Percentiles rank a stretch among this genome's conserved stretches.
Conservation (phyloP, 2,888 invertebrate genomes). For the Kryphioiulus occultus region DNA sequence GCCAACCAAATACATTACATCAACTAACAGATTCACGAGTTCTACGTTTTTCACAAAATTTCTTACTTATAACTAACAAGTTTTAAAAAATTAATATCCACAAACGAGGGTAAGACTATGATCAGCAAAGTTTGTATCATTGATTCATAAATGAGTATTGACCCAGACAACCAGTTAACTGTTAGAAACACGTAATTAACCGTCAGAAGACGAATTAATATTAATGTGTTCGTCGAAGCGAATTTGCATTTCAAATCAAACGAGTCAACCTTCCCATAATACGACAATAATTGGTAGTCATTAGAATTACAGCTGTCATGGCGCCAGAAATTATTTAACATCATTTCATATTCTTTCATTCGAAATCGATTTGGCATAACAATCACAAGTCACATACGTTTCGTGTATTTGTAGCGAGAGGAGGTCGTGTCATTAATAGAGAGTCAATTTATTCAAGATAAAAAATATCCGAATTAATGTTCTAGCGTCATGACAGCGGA, state of each 20-base stretch:
- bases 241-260: not conserved
- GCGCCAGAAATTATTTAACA: not conserved
- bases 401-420: not conserved
- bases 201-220: not conserved
- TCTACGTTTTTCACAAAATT: no score
- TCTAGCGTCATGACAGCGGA: not conserved
- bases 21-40: no score
- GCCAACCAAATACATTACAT: no score
- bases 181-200: not conserved
- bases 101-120: no score
- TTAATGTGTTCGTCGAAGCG: not conserved
- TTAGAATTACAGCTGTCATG: not conserved
- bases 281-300: not conserved
- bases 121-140: no score
- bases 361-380: not conserved
- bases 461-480: conserved; percentile 21
- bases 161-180: no score
- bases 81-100: no score
- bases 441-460: conserved; percentile 14
- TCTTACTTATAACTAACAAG: no score
- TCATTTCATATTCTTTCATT: not conserved
- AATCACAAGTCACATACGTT: not conserved
- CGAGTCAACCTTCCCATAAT: not conserved
- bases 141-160: no score
- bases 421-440: conserved; percentile 1